Conservation (phyloP, 2,888 invertebrate genomes). For the Sussaba pulchella region DNA sequence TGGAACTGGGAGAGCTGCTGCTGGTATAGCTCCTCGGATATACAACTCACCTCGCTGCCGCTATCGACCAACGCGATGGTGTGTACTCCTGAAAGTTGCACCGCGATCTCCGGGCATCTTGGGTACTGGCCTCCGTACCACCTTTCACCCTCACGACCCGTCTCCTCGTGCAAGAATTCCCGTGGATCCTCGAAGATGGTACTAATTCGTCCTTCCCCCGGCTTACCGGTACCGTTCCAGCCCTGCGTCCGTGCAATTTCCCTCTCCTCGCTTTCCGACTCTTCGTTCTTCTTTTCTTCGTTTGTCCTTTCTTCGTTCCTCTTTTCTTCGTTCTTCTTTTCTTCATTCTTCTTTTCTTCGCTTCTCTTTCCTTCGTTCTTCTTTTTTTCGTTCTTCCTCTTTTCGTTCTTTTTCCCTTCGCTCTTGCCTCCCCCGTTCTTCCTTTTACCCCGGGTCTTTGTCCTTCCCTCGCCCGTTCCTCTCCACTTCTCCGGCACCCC, state of each 20-base stretch:
- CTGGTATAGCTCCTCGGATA: neutral
- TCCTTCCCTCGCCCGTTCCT: too few species aligned
- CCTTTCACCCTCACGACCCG: neutral
- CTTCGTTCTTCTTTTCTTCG: neutral
- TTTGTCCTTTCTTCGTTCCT: neutral
- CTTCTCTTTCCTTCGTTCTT: too few species aligned
- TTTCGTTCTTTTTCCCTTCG: too few species aligned
- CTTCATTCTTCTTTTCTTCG: neutral
- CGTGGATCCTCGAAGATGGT: neutral
- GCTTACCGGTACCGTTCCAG: neutral
- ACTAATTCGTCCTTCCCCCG: neutral
- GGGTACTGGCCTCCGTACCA: neutral
- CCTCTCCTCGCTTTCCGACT: neutral
- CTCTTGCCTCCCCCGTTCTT: too few species aligned
- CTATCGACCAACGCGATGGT: neutral
- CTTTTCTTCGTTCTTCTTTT: neutral
- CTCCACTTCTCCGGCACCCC: too few species aligned
- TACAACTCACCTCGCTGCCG: neutral
- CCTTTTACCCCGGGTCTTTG: too few species aligned
- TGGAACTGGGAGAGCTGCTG: neutral
- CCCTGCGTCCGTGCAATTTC: neutral
- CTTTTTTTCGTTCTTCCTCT: too few species aligned
- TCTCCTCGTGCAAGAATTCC: neutral
- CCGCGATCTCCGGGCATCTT: conserved; percentile 1
- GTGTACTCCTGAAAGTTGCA: neutral